Evolutionary conservation across 2,888 invertebrate genomes (phyloP), one percentile per base, ranked within the genome.

Genomic region (Hypomecis punctinalis): DNA sequence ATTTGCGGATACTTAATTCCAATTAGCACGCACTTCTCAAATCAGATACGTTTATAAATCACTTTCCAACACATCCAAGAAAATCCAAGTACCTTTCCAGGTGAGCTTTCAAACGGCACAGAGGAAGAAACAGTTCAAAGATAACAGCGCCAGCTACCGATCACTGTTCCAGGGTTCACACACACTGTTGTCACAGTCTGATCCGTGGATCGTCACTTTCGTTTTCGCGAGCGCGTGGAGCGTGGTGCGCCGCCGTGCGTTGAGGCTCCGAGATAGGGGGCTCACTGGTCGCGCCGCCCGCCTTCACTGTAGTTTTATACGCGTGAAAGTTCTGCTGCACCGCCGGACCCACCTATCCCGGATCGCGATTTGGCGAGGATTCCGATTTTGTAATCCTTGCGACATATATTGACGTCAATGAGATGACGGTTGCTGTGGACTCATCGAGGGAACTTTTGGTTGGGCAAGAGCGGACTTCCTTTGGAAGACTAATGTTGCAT

Each of bases 141-240:
- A 90, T 89, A 90, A 90, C 91, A 87, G 84, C 82, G 86, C 80
- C 76, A 80, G 90, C 89, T 88, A 89, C 86, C 89, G 81, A 84
- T 87, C 91, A 91, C 92, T 89, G 91, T 91, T 90, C 86, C 85
- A 86, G 83, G 80, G 87, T 86, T 86, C 86, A 87, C 88, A 87
- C 86, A 82, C 90, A 91, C 89, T 63, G 69, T 65, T 82, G 83
- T 85, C 90, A 90, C 89, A 85, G 88, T 85, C 83, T 82, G 76
- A 65, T 74, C 69, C 72, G 63, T 59, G 55, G 57, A 59, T 78
- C 71, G 79, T 88, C 91, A 91, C 92, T 91, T 91, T 92, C 91
- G 90, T 82, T 90, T 89, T 88, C 84, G 78, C 85, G 81, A 63
- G 76, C 80, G 77, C 81, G 77, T 63, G 67, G 45, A 61, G 63